Percentiles rank a stretch among this genome's conserved stretches.
These are phyloP conservation scores for Poeciliopsis turrubarensis DNA, from an alignment of 2,113 vertebrate genomes.

Conservation along the genomic window DNA sequence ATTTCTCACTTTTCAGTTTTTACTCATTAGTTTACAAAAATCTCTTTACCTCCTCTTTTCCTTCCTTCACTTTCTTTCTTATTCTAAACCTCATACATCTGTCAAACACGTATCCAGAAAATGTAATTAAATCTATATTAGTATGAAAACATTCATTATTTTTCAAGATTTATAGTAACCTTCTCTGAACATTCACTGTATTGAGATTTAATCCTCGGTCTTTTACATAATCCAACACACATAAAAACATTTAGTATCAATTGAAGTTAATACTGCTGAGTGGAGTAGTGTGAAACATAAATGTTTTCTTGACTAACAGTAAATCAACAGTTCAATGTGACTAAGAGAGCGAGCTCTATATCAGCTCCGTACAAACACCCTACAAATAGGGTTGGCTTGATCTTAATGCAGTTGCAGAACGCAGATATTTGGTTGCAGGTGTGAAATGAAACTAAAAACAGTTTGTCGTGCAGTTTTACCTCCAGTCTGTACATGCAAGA, in stretches of 20 bases:
- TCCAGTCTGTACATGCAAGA: not conserved
- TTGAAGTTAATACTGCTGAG: constrained; percentile 47
- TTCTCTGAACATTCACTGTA: constrained; percentile 20
- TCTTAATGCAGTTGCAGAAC: not conserved
- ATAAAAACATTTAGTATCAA: too few relatives aligned
- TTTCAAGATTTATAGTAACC: constrained; percentile 13
- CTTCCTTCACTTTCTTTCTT: not conserved
- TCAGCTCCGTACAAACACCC: constrained; percentile 1
- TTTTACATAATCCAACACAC: not conserved
- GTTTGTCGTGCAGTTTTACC: not conserved
- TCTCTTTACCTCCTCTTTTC: not conserved
- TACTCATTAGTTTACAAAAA: not conserved
- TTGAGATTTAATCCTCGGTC: constrained; percentile 28
- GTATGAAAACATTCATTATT: constrained; percentile 8
- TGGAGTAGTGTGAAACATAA: constrained; percentile 21
- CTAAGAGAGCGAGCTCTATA: not conserved
- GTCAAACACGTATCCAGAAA: not conserved
- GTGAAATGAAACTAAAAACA: not conserved
- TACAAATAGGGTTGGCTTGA: not conserved
- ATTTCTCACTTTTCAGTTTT: not conserved
- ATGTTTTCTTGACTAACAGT: constrained; percentile 15
- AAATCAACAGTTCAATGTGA: not conserved
- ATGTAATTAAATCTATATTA: not conserved
- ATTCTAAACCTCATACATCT: not conserved
- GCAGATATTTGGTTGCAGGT: not conserved